Evolutionary conservation across 2,113 vertebrate genomes (phyloP), one percentile per base, ranked within the genome.

Genomic region (Neomonachus schauinslandi): DNA sequence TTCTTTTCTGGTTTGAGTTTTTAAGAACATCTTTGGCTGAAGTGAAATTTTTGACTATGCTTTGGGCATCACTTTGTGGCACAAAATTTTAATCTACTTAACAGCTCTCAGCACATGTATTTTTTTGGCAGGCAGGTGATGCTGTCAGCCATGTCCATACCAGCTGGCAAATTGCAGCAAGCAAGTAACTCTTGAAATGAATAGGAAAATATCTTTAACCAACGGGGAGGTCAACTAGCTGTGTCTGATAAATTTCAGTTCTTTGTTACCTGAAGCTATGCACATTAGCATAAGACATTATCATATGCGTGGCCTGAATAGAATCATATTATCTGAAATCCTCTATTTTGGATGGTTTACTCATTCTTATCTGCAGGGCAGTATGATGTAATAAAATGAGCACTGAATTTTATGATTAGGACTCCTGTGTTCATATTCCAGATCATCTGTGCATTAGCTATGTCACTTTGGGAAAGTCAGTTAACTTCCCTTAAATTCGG

Each of bases 21-120:
- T 97, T 86, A 90, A 74, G 36, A 96, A 76, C 15, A 72, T 65
- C 49, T 89, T 93, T 10, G 1, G 87, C 46, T 80, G 61, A 94
- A 11, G 36, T 94, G 36, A 28, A 89, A 57, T 80, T 94, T 83
- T 92, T 53, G n/a, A 87, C 57, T 79, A 15, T 85, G 22, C 33
- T 92, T 39, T 84, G 49, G 22, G 51, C 12, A 76, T 87, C 87
- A 77, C 7, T 89, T 36, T 76, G 67, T 92, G 21, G 80, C 28
- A 89, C 28, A 76, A 91, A 87, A 24, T 71, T 95, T 95, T 97
- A 97, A 97, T 96, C 28, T 80, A 97, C 71, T 96, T 95, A 93
- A 84, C 79, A 96, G 63, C 79, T 91, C 86, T 33, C 3, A 96
- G 61, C 72, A 95, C 53, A 89, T 95, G 88, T 93, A 72, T 28